Evolutionary conservation across 2,113 vertebrate genomes (phyloP), one percentile per base, ranked within the genome.

Genomic region (Thalassarche chlororhynchos): DNA sequence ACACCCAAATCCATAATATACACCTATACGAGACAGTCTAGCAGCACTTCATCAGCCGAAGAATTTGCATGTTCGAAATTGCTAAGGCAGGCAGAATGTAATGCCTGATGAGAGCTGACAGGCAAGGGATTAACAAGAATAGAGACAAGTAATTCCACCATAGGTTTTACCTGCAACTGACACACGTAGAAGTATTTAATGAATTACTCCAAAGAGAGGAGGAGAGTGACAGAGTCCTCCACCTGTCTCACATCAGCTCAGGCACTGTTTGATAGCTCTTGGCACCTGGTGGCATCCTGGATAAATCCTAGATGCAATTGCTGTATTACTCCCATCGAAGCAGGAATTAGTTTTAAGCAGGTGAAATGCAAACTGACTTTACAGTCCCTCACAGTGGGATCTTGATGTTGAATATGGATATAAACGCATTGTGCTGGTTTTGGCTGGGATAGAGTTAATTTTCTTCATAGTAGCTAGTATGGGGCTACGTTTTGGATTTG

Each of bases 91-190:
- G 82, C 87, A 89, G 78, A 57, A 91, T 79, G 91, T 95, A 96
- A 96, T 79, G 87, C 84, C 93, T 96, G 95, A 92, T 80, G 89
- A 96, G 93, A 95, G 81, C 91, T 97, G 97, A 94, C 97, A 97
- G 94, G 93, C 96, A 87, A 31, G 62, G 93, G 95, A 97, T 97
- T 97, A 97, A 85, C 29, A 24, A 74, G 93, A 94, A 80, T n/a
- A 96, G 32, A 94, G 91, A 94, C 81, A 91, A 94, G 62, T 77
- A 80, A 96, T 94, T 94, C 87, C 84, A 84, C 34, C 4, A 0
- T 66, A 18, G 78, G 34, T 88, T 97, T 79, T 81, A 97, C 96
- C 89, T 87, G 94, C 44, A 66, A 77, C 66, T 93, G 93, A 95
- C 94, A 96, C 92, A 97, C 94, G 97, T 96, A 95, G 87, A 42